Base-by-base conservation (phyloP, 2,888 invertebrate genomes). In the Pterostichus madidus region DNA sequence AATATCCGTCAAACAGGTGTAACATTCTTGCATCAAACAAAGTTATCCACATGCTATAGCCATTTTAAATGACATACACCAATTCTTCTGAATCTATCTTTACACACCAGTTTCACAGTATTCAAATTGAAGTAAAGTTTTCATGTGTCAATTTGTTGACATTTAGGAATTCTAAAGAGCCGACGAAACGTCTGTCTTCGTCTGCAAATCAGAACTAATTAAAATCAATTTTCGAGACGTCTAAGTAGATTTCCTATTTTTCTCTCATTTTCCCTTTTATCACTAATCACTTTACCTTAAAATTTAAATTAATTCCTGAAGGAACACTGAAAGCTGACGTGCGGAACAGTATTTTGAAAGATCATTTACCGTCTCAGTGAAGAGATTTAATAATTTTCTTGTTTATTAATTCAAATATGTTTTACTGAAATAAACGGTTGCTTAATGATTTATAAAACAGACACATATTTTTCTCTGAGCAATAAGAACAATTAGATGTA, bases 281-380 rank as follows among this genome's bases (percentile, higher is more conserved):
- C 78, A 61, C 61, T 79, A 79, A 79, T 79, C 78, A 79, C 78
- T 79, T 79, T 79, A 79, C 61, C 78, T 78, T 59, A 79, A 79
- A 79, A 61, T 79, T 79, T n/a, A 79, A 79, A 79, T 79, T 61
- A 79, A 79, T 79, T 79, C 78, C 31, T 24, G 39, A 31, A n/a
- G 78, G 61, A 79, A 61, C 44, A 7, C 17, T 46, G 59, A 35
- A 59, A 59, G 24, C 46, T 8, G 52, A 46, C 78, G 39, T 39
- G 59, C 7, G 17, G 53, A 56, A 44, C 61, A 31, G 61, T 64
- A 79, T 64, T 46, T 64, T 11, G 56, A 78, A 78, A 78, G 17
- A 44, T 44, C 59, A 35, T 79, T 64, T 35, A 35, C 64, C 35
- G 64, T 32, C 17, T 59, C 59, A 39, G 10, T 31, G 31, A 59